These are phyloP conservation scores for Pemphigus obesinymphae DNA, from an alignment of 1,140 invertebrate species.

Conservation along the genomic window DNA sequence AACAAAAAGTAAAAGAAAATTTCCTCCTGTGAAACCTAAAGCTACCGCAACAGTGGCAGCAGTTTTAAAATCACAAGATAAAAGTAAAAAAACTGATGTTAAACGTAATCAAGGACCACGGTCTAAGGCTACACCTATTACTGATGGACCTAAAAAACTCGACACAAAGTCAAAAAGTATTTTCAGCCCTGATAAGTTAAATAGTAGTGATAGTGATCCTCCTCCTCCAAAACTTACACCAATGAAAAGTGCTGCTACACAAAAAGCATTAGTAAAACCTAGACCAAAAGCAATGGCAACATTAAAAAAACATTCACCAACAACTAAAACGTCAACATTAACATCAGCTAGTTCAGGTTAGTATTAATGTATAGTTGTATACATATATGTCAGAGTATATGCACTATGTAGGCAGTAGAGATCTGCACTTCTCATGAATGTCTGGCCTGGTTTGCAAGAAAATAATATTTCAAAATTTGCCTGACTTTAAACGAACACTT, in stretches of 20 bases:
- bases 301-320: conserved; percentile 47
- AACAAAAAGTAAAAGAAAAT: conserved; percentile 50
- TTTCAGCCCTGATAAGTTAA: conserved; percentile 75
- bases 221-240: conserved; percentile 50
- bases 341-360: conserved; percentile 51
- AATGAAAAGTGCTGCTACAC: conserved; percentile 53
- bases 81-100: conserved; percentile 46
- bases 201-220: conserved; percentile 59
- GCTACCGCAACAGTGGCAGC: conserved; percentile 54
- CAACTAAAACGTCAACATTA: conserved; percentile 52
- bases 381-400: too few relatives aligned
- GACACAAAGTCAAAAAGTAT: conserved; percentile 73
- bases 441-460: too few relatives aligned
- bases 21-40: conserved; percentile 56
- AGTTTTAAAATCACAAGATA: conserved; percentile 44
- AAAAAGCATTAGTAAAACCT: conserved; percentile 47
- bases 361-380: conserved; percentile 41
- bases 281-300: conserved; percentile 47
- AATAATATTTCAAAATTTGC: too few relatives aligned
- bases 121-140: conserved; percentile 42
- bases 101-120: conserved; percentile 38
- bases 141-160: conserved; percentile 51
- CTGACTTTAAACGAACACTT: too few relatives aligned
- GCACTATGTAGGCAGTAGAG: too few relatives aligned
- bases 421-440: too few relatives aligned